Evolutionary conservation across 1,140 invertebrate genomes (phyloP).

Genomic region (Drosophila sproati): DNA sequence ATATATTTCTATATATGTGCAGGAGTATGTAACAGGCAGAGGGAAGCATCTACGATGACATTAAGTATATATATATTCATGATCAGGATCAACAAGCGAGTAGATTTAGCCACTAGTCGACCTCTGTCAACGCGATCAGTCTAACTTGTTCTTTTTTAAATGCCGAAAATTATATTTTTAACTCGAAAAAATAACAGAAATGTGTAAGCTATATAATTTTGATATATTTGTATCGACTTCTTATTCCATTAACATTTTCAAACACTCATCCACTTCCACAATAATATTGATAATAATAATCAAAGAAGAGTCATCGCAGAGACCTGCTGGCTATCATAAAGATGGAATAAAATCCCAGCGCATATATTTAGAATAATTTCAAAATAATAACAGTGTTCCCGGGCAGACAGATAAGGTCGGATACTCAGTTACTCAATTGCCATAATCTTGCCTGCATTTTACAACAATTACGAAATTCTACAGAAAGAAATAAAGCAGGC

Average conservation of each 20-base stretch:
- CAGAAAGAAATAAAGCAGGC: neutral
- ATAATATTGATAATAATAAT: too few species aligned
- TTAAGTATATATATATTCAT: too few species aligned
- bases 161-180: neutral
- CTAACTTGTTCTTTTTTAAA: too few species aligned
- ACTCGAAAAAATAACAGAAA: neutral
- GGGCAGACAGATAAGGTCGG: neutral
- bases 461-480: conserved; percentile 38
- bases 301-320: neutral
- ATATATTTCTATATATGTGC: too few species aligned
- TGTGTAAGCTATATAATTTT: neutral
- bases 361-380: conserved; percentile 50
- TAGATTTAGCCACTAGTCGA: too few species aligned
- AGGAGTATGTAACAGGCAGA: too few species aligned
- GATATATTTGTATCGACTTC: neutral
- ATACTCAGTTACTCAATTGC: neutral
- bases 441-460: conserved; percentile 29
- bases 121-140: too few species aligned
- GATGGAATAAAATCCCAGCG: conserved; percentile 18
- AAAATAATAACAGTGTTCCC: conserved; percentile 48
- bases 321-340: conserved; percentile 3
- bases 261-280: neutral
- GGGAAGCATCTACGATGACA: too few species aligned
- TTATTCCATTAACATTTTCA: conserved; percentile 15
- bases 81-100: too few species aligned